Base-by-base conservation (phyloP, 1,140 invertebrate genomes). In the Camponotus pennsylvanicus region DNA sequence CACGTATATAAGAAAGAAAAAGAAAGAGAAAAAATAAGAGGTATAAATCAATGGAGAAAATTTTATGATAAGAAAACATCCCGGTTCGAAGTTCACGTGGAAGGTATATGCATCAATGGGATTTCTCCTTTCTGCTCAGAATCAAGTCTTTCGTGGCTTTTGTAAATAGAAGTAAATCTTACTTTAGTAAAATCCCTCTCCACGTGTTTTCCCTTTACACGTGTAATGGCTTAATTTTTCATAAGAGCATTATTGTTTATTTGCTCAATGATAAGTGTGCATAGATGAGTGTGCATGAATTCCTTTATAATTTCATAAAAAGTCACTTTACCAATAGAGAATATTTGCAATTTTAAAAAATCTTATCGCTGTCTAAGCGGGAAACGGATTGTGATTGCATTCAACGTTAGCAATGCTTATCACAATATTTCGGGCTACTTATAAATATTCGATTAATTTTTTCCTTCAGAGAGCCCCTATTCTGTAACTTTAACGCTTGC, bases 351-450 rank as follows among this genome's bases (percentile, higher is more conserved):
- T 73, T 11, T 69, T 9, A 18, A 49, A 18, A 11, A 64, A 59
- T 59, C 64, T 88, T 88, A 88, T 87, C 86, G 55, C n/a, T 85
- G 59, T 84, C 7, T 42, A 88, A 87, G 85, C 63, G 34, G 18
- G 11, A 63, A 21, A n/a, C 2, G 34, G 49, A 55, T 11, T 13
- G 11, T 32, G 21, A 15, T 21, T 42, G 11, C 69, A 77, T 61
- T 37, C 55, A 57, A 34, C 37, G 59, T 5, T 34, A n/a, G 34
- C 37, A 76, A 69, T 63, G 34, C 67, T 89, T 88, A 88, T 76
- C 61, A 18, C n/a, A 71, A 21, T 34, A 71, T 77, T 37, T 73
- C 15, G 49, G 49, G 18, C 11, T 13, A 27, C 37, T 78, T 85
- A 88, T 45, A 88, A 87, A 18, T 73, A 86, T 13, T 70, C 21